Evolutionary conservation across 2,797 vertebrate species (phyloP), one percentile per base, ranked within the genome.

Genomic region (Hippopotamyrus pictus): DNA sequence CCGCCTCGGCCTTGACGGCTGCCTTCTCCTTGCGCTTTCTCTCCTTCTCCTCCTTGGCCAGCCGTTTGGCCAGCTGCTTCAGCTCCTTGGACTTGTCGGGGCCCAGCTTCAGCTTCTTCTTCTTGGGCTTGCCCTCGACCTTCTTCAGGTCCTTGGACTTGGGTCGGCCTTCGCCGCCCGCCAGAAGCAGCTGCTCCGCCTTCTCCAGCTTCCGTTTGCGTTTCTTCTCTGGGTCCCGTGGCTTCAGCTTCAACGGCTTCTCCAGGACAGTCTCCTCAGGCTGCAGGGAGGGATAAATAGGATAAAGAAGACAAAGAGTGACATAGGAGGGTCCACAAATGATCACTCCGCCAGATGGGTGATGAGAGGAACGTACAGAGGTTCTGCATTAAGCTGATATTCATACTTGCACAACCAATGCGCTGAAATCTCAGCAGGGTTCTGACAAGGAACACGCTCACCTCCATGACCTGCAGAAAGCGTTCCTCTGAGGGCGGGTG

Each of bases 381-480:
- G 37, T 82, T 82, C 76, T n/a, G 37, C 37, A 22, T 82, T n/a
- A 46, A 41, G 41, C 76, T 46, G 41, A 82, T 46, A 82, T 22
- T 46, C 76, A 82, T 37, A n/a, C 76, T 46, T 4, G 19, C 19
- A n/a, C 14, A 46, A 46, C 19, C 76, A 46, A 41, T 44, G 17
- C 17, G 73, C 4, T 12, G 41, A 76, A 1, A 50, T 29, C 48
- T 85, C 48, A 85, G 83, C 83, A 25, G 48, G 7, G 83, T 29
- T 57, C 85, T 54, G 22, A 22, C 22, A 50, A 8, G 82, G 91
- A 85, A 88, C 88, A 89, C 86, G 50, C 94, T 57, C 95, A 99
- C 98, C 97, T 99, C 98, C 97, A 99, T 96, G 92, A 99, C 96
- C 91, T 99, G 98, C 91, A 99, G 96, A 92, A 99, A 99, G 90